Evolutionary conservation across 1,140 invertebrate species (phyloP).

Genomic region (Lepidostoma basale): DNA sequence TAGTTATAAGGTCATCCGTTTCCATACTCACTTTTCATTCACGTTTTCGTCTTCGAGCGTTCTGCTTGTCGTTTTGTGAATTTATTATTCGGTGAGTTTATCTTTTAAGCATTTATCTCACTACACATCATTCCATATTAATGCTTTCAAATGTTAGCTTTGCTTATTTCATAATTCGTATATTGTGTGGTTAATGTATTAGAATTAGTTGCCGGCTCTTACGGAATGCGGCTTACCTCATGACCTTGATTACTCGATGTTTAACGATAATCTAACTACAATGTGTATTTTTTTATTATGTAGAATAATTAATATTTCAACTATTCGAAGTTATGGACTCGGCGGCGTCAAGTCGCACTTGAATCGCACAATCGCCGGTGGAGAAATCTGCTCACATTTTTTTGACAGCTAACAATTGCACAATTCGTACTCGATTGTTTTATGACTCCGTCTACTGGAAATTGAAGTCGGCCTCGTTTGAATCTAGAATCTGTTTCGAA

Average conservation of each 20-base stretch:
- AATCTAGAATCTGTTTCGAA: too few species aligned
- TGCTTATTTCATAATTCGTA: background rate
- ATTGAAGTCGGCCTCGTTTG: too few species aligned
- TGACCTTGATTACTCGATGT: conserved; percentile 19
- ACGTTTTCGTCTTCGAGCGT: conserved; percentile 6
- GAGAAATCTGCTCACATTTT: background rate
- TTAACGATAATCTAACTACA: background rate
- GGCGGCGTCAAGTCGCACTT: too few species aligned
- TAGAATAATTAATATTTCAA: background rate
- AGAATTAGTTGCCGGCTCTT: background rate
- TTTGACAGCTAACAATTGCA: background rate
- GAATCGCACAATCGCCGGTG: too few species aligned
- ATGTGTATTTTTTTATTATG: background rate
- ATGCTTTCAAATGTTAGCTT: background rate
- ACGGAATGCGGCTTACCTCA: background rate
- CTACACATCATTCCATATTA: background rate
- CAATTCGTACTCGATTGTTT: too few species aligned
- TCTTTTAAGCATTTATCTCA: background rate
- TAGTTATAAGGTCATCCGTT: too few species aligned
- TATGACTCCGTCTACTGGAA: too few species aligned
- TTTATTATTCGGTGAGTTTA: conserved; percentile 11
- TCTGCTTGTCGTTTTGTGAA: background rate
- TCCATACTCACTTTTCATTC: conserved; percentile 2
- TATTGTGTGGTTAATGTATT: background rate
- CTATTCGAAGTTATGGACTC: background rate